phyloP scores from a whole-genome alignment of 2,797 vertebrate genomes.

The Hirundo rustica region DNA sequence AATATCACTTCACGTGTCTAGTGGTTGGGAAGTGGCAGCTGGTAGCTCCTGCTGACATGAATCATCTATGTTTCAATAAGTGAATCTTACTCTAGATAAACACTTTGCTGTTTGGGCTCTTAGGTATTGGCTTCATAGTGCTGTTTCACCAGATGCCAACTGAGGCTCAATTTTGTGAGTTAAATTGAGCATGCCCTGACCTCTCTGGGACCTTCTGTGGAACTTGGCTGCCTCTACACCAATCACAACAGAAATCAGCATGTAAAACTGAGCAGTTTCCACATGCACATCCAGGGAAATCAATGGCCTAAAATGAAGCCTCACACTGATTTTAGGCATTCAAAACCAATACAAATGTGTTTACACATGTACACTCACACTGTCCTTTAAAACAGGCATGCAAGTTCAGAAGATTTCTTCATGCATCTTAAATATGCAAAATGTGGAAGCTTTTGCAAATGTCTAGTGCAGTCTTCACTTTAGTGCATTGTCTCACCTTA shows the following conservation, averaged over 20 bases:
- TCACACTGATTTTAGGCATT: not conserved
- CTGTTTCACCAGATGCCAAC: not conserved
- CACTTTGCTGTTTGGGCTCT: not conserved
- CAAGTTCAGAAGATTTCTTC: not conserved
- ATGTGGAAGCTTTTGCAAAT: not conserved
- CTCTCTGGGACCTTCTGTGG: not conserved
- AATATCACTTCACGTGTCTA: not conserved
- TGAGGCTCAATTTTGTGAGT: not conserved
- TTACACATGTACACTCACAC: rapidly evolving
- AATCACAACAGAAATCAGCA: not conserved
- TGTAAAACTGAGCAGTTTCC: not conserved
- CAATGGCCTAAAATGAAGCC: not conserved
- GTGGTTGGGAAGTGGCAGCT: not conserved
- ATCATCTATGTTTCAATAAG: not conserved
- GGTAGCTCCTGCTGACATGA: not conserved
- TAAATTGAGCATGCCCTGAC: not conserved
- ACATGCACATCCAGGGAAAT: not conserved
- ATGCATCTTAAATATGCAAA: not conserved
- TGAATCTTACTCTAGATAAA: not conserved
- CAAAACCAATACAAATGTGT: not conserved
- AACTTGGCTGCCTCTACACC: not conserved
- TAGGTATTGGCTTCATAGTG: not conserved
- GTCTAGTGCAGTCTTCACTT: not conserved
- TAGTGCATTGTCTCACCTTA: not conserved
- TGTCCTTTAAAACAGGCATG: not conserved